Percentiles rank a stretch among this genome's conserved stretches.
Evolutionary conservation across 1,140 invertebrate genomes (phyloP).

Genomic region (Saccostrea cuccullata): DNA sequence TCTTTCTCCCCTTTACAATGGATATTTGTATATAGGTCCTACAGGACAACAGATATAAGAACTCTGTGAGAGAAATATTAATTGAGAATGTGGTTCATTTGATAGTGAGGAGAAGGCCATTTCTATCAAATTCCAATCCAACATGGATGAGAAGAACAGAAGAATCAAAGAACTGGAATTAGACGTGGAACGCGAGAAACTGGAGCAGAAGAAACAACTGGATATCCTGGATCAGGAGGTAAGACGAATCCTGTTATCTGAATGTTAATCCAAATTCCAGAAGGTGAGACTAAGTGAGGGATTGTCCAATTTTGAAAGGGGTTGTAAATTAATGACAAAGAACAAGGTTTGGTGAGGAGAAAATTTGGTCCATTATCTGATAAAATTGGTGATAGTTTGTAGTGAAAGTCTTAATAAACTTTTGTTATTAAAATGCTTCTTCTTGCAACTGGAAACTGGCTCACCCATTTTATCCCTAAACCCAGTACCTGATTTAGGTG

Average conservation of each 20-base stretch:
- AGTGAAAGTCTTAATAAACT: too few relatives aligned
- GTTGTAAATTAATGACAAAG: background rate
- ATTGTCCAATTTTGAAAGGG: background rate
- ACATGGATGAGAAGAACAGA: slow-evolving; percentile 62
- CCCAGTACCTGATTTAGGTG: too few relatives aligned
- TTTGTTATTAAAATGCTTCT: too few relatives aligned
- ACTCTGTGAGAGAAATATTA: background rate
- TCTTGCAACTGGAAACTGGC: too few relatives aligned
- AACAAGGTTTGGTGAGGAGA: too few relatives aligned
- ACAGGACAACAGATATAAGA: background rate
- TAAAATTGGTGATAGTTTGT: too few relatives aligned
- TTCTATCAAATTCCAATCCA: slow-evolving; percentile 64
- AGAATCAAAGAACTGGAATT: slow-evolving; percentile 61
- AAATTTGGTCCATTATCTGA: too few relatives aligned
- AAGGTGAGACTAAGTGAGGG: background rate
- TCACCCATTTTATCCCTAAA: too few relatives aligned
- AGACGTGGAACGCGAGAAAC: slow-evolving; percentile 63
- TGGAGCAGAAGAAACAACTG: slow-evolving; percentile 73
- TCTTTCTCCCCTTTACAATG: background rate
- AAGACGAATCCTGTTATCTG: slow-evolving; percentile 23
- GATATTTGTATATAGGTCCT: background rate
- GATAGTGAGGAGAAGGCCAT: slow-evolving; percentile 72
- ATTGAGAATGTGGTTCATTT: background rate
- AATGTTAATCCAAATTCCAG: background rate
- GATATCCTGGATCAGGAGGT: slow-evolving; percentile 75